phyloP scores from a whole-genome alignment of 2,888 invertebrate species.

The Polylopha cassiicola region DNA sequence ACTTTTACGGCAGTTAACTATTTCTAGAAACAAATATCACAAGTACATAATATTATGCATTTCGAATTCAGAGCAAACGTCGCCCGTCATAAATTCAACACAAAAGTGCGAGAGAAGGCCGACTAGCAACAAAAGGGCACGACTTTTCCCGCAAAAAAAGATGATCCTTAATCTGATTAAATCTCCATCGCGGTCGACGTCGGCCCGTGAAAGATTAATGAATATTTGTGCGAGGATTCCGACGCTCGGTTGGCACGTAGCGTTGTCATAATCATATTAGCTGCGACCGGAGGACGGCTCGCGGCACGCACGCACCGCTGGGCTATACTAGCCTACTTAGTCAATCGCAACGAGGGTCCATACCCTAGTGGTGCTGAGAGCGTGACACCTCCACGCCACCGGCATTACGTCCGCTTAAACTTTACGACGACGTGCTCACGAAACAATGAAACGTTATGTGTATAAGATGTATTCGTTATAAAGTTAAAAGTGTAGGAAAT shows the following conservation, averaged over 20 bases:
- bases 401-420: conserved; percentile 30
- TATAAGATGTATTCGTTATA: too few relatives aligned
- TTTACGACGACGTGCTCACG: conserved; percentile 42
- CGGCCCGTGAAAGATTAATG: conserved; percentile 78
- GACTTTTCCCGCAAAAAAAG: conserved; percentile 74
- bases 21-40: conserved; percentile 1
- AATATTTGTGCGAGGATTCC: conserved; percentile 76
- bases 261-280: conserved; percentile 77
- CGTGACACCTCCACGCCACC: conserved; percentile 39
- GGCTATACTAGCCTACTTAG: conserved; percentile 34
- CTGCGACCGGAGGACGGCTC: conserved; percentile 62
- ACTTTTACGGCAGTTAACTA: too few relatives aligned
- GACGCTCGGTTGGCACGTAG: conserved; percentile 73
- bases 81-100: conserved; percentile 70
- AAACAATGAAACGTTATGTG: conserved; percentile 13
- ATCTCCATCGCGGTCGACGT: conserved; percentile 77
- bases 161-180: conserved; percentile 78
- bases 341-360: conserved; percentile 30
- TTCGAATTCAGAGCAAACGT: conserved; percentile 72
- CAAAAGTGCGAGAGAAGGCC: conserved; percentile 71
- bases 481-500: too few relatives aligned
- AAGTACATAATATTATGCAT: conserved; percentile 37
- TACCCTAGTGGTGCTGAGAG: conserved; percentile 26
- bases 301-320: conserved; percentile 57
- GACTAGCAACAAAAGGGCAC: conserved; percentile 74